Base-by-base conservation (phyloP, 1,140 invertebrate genomes). In the Leptopilina boulardi region DNA sequence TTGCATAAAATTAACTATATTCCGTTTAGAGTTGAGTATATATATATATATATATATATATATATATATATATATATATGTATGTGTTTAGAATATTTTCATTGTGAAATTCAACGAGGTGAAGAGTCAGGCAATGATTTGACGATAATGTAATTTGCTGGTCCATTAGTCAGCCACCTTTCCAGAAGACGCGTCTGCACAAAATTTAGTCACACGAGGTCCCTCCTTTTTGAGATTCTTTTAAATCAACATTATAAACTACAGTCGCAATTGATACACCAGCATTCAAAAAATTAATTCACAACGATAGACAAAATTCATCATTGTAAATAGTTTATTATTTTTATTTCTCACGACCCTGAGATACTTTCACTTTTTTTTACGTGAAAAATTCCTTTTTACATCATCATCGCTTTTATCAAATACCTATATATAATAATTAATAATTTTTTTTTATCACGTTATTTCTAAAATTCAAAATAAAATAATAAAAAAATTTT, bases 131-230 rank as follows among this genome's bases (percentile, higher is more conserved):
- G 77, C 75, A 79, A 72, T 77, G 78, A 80, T 83, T 84, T 74
- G 79, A 71, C 70, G 82, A 79, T 83, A 84, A 82, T 81, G 76
- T 83, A 84, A 80, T 80, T 80, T 84, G 80, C 78, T 82, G 82
- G 74, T 83, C 82, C 80, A 85, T 85, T 85, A 83, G 80, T 82
- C 83, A 83, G 78, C 77, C 78, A 75, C 44, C 70, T 74, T 79
- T 74, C 75, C 51, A 66, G 59, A 66, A 66, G 59, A 66, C 15
- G 26, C 26, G 11, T 26, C 26, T 66, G 59, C 59, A 34, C 10
- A 2, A 11, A 66, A 66, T 66, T 66, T 66, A 30, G 59, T 34
- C 26, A 66, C 59, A 66, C 21, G 0, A 38, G 23, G 59, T 11
- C 26, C 26, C 59, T 30, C 59, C 59, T 66, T 66, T 66, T 66